Evolutionary conservation across 2,113 vertebrate species (phyloP), one percentile per base, ranked within the genome.

Genomic region (Melanotaenia duboulayi): DNA sequence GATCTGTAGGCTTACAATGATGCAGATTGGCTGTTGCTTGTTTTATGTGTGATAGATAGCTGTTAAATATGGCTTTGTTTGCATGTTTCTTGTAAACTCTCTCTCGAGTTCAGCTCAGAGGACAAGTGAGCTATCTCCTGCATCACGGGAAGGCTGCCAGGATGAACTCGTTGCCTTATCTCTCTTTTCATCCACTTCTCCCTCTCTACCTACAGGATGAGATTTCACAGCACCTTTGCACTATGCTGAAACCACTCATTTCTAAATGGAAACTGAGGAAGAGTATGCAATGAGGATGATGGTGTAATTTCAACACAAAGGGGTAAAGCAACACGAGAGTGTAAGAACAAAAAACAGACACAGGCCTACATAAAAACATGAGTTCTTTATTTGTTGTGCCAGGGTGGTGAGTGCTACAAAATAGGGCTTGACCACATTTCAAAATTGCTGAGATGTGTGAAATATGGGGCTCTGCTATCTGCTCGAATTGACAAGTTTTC

Each of bases 371-470:
- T 90, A 92, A 92, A 93, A 92, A 90, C 67, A 66, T 66, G 46
- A 62, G 81, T 87, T 84, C 56, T 92, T 92, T 93, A 91, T 93
- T 93, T 78, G 75, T 80, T 88, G 73, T 81, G 73, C 81, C 88
- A 87, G 79, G 64, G 69, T 79, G 84, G 73, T 70, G 89, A 73
- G 64, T 59, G 76, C 67, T 64, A 24, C 56, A 82, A 59, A 69
- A 74, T 40, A 32, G 73, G 71, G 69, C 71, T 71, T 66, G 65
- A 62, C 54, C 82, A 76, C 72, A 80, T 70, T 86, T 85, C 77
- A 74, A 80, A 83, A 71, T 83, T 83, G 75, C 85, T 87, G 80
- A 82, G 71, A 42, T 62, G 40, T 65, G 65, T 71, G 60, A 67
- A 69, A n/a, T 20, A 58, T 50, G n/a, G 17, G 17, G 49, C 24